Evolutionary conservation across 2,888 invertebrate genomes (phyloP).

Genomic region (Nasonovia ribisnigri): DNA sequence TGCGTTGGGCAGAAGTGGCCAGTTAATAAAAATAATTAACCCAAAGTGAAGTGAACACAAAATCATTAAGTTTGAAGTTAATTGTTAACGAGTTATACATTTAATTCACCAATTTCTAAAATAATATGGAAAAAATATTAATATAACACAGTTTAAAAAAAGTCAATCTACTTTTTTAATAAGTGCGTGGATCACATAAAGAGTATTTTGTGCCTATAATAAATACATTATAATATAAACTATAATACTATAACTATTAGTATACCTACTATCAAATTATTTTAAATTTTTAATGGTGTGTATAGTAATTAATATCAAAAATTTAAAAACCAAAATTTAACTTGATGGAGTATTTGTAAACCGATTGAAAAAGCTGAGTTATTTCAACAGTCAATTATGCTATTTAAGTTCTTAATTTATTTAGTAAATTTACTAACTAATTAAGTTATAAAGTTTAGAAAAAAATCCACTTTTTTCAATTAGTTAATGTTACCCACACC

Average conservation of each 20-base stretch:
- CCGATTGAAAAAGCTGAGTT: not conserved
- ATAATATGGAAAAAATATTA: not conserved
- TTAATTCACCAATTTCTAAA: not conserved
- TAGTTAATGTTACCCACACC: not conserved
- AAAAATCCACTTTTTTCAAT: not conserved
- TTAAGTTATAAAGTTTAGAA: not conserved
- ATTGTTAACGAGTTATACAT: not conserved
- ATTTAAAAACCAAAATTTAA: not conserved
- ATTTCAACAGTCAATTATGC: not conserved
- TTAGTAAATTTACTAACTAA: not conserved
- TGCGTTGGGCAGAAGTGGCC: not conserved
- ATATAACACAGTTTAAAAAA: not conserved
- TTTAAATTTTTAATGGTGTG: not conserved
- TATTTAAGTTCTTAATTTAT: not conserved
- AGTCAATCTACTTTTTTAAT: not conserved
- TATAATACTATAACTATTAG: not conserved
- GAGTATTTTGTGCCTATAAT: not conserved
- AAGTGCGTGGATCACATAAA: not conserved
- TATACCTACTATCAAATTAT: too few relatives aligned
- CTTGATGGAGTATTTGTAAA: not conserved
- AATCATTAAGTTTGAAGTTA: not conserved
- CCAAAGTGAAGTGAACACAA: not conserved
- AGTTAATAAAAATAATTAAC: not conserved
- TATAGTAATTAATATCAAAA: not conserved
- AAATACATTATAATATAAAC: too few relatives aligned